A percentile compares a stretch with the other conserved stretches of the same genome.
Evolutionary conservation across 2,113 vertebrate genomes (phyloP).

Genomic region (Cathartes aura): DNA sequence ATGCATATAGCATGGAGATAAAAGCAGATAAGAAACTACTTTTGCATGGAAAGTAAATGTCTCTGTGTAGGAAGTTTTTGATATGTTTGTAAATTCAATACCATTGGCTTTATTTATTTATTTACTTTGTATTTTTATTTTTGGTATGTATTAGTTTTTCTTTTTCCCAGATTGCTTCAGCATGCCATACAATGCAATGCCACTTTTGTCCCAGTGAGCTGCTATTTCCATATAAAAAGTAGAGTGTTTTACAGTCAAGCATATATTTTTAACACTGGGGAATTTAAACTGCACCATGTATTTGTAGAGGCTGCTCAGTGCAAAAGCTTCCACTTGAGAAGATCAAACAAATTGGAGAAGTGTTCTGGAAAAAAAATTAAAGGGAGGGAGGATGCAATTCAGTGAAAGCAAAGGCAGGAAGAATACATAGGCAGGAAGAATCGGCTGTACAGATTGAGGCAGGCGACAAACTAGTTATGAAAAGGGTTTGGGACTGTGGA

Average conservation of each 20-base stretch:
- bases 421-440: not conserved
- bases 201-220: slow-evolving; percentile 51
- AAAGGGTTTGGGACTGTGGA: not conserved
- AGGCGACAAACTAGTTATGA: not conserved
- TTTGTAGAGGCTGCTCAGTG: slow-evolving; percentile 53
- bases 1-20: slow-evolving; percentile 15
- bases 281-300: slow-evolving; percentile 25
- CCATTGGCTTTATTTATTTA: slow-evolving; percentile 19
- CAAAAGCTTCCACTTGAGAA: slow-evolving; percentile 60
- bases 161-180: slow-evolving; percentile 11
- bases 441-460: not conserved
- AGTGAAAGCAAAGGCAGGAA: slow-evolving; percentile 1
- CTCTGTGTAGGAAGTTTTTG: not conserved
- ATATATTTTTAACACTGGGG: slow-evolving; percentile 60
- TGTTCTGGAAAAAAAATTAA: not conserved
- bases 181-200: not conserved
- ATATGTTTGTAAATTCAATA: slow-evolving; percentile 45
- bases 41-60: slow-evolving; percentile 34
- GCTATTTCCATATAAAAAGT: slow-evolving; percentile 67
- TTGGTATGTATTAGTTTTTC: not conserved
- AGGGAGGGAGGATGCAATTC: slow-evolving; percentile 15
- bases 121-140: not conserved
- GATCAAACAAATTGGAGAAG: slow-evolving; percentile 64
- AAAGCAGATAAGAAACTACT: slow-evolving; percentile 36
- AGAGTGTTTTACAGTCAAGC: slow-evolving; percentile 57